Evolutionary conservation across 2,888 invertebrate genomes (phyloP).

Genomic region (Polymixis lichenea): DNA sequence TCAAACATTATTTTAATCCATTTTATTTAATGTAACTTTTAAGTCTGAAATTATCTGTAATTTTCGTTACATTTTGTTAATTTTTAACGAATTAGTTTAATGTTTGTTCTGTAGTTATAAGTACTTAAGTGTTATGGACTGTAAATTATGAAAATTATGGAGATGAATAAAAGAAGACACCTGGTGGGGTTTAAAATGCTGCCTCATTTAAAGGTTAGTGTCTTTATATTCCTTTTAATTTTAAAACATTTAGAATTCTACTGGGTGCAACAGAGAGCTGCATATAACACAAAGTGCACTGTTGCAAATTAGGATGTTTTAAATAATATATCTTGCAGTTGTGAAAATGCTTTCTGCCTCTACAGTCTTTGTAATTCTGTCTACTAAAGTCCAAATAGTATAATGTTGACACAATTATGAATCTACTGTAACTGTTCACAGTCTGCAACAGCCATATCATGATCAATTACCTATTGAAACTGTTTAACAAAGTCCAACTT

Average conservation of each 20-base stretch:
- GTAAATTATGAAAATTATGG: slow-evolving; percentile 49
- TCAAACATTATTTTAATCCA: slow-evolving; percentile 24
- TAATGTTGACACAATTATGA: neutral
- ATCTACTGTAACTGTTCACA: neutral
- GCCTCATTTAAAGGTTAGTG: slow-evolving; percentile 56
- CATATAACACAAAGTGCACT: neutral
- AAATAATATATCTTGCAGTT: neutral
- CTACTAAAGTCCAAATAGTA: neutral
- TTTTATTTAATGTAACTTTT: slow-evolving; percentile 26
- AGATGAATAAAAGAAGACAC: slow-evolving; percentile 23
- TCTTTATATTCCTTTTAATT: slow-evolving; percentile 4
- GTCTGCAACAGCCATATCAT: neutral
- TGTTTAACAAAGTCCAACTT: slow-evolving; percentile 20
- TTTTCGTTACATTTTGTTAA: neutral
- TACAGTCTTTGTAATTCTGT: neutral
- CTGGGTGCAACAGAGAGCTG: neutral
- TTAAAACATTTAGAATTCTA: neutral
- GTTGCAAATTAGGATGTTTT: neutral
- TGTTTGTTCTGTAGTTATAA: slow-evolving; percentile 59
- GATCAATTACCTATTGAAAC: slow-evolving; percentile 19
- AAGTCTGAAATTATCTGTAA: neutral
- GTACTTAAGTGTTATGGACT: slow-evolving; percentile 57
- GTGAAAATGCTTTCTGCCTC: neutral
- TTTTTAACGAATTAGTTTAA: slow-evolving; percentile 5
- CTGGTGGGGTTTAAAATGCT: slow-evolving; percentile 9